phyloP scores from a whole-genome alignment of 2,113 vertebrate species.

The Perca fluviatilis region DNA sequence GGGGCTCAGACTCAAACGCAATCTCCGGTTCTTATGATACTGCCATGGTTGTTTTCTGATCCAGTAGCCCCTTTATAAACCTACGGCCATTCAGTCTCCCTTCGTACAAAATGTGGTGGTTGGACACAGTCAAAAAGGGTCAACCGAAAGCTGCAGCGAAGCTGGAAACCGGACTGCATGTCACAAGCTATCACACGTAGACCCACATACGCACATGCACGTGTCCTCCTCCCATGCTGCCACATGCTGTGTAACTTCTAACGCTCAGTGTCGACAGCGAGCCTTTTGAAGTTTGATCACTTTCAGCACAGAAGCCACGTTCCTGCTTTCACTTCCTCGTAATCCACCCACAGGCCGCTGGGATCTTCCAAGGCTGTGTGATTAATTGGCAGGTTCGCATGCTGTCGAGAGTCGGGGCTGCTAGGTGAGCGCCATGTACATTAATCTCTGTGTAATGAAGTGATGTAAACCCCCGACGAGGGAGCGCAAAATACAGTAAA shows the following conservation, averaged over 20 bases:
- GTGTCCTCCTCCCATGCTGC: constrained; percentile 1
- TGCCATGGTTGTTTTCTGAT: neutral
- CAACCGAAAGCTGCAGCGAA: neutral
- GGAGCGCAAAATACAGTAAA: constrained; percentile 43
- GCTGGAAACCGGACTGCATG: constrained; percentile 11
- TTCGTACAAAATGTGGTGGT: neutral
- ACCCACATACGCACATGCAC: neutral
- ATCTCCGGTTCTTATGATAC: too few species aligned
- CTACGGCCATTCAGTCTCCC: neutral
- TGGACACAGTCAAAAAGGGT: neutral
- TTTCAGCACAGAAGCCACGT: constrained; percentile 27
- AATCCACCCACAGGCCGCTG: constrained; percentile 65
- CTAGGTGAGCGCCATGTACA: constrained; percentile 40
- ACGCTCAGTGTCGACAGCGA: neutral
- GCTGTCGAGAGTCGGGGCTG: constrained; percentile 33
- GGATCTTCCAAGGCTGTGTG: constrained; percentile 45
- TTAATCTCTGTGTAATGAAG: constrained; percentile 65
- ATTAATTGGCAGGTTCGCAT: constrained; percentile 63
- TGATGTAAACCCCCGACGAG: constrained; percentile 47
- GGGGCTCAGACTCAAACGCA: too few species aligned
- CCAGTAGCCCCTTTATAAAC: neutral
- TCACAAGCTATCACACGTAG: constrained; percentile 41
- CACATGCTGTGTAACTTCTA: constrained; percentile 14
- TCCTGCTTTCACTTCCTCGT: constrained; percentile 26
- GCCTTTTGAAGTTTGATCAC: constrained; percentile 64